phyloP scores from a whole-genome alignment of 2,797 vertebrate genomes.

The Emys orbicularis region DNA sequence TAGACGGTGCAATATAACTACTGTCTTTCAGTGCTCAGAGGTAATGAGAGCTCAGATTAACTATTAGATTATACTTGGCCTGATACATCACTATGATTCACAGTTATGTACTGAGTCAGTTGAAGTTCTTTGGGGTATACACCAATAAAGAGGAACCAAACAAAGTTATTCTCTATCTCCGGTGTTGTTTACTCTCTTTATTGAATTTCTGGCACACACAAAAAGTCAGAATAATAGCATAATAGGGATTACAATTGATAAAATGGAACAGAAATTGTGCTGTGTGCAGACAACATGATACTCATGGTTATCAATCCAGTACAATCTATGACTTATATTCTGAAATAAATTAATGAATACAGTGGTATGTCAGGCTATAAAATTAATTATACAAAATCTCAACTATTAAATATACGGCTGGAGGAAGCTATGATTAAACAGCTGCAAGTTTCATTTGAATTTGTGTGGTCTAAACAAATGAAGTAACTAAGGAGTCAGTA shows the following conservation, averaged over 20 bases:
- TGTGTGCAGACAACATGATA: not conserved
- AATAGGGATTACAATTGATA: not conserved
- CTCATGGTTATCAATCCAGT: not conserved
- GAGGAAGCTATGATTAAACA: not conserved
- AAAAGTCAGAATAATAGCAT: not conserved
- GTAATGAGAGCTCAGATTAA: not conserved
- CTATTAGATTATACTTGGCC: not conserved
- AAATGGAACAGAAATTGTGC: not conserved
- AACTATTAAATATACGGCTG: not conserved
- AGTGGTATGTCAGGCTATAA: not conserved
- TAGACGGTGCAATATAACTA: constrained; percentile 32
- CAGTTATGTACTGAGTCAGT: not conserved
- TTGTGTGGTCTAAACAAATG: not conserved
- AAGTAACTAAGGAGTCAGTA: not conserved
- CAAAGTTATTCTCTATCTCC: not conserved
- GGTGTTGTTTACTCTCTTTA: not conserved
- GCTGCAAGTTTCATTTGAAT: not conserved
- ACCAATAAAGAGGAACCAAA: not conserved
- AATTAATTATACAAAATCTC: not conserved
- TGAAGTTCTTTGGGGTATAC: not conserved
- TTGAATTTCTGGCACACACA: not conserved
- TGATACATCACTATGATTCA: not conserved
- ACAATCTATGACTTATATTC: not conserved
- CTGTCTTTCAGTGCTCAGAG: not conserved
- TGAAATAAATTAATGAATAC: not conserved